phyloP scores from a whole-genome alignment of 2,113 vertebrate species.

The Felis catus region DNA sequence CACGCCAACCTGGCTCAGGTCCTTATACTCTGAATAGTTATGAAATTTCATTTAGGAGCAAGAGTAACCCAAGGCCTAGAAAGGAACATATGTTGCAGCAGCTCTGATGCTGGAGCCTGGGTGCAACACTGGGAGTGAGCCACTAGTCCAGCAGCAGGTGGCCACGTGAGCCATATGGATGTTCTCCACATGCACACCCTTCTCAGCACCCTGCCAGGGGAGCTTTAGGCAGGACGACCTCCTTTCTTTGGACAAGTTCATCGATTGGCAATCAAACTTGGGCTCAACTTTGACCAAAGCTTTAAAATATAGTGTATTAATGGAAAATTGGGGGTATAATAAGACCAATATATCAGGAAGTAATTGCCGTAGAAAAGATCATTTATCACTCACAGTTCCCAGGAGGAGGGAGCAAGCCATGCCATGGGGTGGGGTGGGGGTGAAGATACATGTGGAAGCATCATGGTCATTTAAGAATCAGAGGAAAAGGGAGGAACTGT shows the following conservation, averaged over 20 bases:
- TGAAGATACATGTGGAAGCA: neutral
- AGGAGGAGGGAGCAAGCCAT: neutral
- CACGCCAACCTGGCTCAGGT: neutral
- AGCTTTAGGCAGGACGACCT: neutral
- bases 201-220: neutral
- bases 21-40: neutral
- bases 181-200: neutral
- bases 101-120: neutral
- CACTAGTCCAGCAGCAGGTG: neutral
- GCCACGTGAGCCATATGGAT: neutral
- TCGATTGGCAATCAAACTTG: neutral
- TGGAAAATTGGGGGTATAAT: neutral
- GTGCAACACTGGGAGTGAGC: too few relatives aligned
- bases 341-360: neutral
- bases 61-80: neutral
- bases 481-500: neutral
- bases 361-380: neutral
- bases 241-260: neutral
- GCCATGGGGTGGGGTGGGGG: accelerated
- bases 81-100: neutral
- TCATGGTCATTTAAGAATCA: neutral
- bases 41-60: neutral
- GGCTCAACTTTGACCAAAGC: neutral
- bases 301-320: neutral
- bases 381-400: neutral